Base-by-base conservation (phyloP, 2,888 invertebrate species). In the Tenthredo mesomela region DNA sequence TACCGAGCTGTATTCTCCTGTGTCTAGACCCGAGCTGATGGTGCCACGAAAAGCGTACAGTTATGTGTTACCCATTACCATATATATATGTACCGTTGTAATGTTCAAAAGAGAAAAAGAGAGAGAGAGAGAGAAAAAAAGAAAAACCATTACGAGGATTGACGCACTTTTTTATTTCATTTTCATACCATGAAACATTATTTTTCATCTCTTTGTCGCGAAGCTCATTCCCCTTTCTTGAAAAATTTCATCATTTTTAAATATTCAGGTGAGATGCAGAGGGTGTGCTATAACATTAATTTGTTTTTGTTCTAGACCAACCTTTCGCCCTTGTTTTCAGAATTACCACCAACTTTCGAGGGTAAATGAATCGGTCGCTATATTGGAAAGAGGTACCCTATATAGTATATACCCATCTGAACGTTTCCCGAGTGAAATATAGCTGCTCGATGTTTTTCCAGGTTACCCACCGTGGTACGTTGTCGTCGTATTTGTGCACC, bases 401-500 rank as follows among this genome's bases (percentile, higher is more conserved):
- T 54, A 58, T 33, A 58, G 21, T 54, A 58, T 33, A 58, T 33
- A 61, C 61, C 40, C 37, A 21, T 21, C 80, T n/a, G 80, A 61
- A 80, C 80, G 58, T 80, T 80, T 12, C 12, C 40, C 80, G 40
- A 61, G 61, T 80, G 40, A 80, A 80, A 80, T 80, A 80, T 80
- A n/a, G 25, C 80, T 61, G 50, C 25, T 61, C 58, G 80, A 80
- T 80, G 80, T 80, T 58, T 80, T 80, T 80, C 61, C 80, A 58
- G 80, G 58, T 37, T 80, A 80, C n/a, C 80, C 80, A 25, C 12
- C 58, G 54, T 54, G n/a, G 54, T 54, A 61, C 80, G 21, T 21
- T 80, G 40, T 58, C 80, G 61, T 80, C 61, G 37, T 37, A 80
- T 80, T 61, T 21, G 40, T 40, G 29, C 50, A 61, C 18, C 80